Evolutionary conservation across 2,113 vertebrate species (phyloP).

Genomic region (Carollia perspicillata): DNA sequence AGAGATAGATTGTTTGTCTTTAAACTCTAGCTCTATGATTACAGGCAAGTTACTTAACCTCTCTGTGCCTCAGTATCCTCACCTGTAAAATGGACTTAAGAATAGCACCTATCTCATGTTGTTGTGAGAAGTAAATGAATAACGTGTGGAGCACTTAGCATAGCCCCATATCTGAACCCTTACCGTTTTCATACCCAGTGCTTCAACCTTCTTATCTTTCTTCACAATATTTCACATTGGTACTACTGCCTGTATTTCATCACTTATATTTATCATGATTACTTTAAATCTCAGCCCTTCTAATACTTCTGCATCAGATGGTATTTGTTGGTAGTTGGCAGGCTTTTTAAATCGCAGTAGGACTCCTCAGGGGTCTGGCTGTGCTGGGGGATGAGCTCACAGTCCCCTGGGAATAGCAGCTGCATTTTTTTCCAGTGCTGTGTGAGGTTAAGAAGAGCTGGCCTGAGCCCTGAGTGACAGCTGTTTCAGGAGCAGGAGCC

Average conservation of each 20-base stretch:
- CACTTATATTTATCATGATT: background rate
- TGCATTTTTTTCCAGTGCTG: background rate
- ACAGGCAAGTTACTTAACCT: background rate
- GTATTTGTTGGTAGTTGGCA: too few species aligned
- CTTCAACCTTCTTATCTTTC: background rate
- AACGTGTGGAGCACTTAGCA: background rate
- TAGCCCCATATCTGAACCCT: background rate
- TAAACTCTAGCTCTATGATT: background rate
- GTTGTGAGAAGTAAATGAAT: background rate
- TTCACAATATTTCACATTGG: background rate
- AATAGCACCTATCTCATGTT: background rate
- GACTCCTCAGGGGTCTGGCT: background rate
- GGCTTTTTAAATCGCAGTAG: background rate
- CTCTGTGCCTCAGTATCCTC: background rate
- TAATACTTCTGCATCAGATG: background rate
- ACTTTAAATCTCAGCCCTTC: background rate
- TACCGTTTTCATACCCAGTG: background rate
- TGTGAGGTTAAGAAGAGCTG: background rate
- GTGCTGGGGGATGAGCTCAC: background rate
- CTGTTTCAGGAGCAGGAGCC: too few species aligned
- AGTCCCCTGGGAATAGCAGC: background rate
- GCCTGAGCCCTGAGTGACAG: fast-evolving
- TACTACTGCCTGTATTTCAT: background rate
- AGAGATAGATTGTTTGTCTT: background rate
- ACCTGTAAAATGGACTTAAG: background rate